phyloP scores from a whole-genome alignment of 2,888 invertebrate species.

The Schizotus pectinicornis region DNA sequence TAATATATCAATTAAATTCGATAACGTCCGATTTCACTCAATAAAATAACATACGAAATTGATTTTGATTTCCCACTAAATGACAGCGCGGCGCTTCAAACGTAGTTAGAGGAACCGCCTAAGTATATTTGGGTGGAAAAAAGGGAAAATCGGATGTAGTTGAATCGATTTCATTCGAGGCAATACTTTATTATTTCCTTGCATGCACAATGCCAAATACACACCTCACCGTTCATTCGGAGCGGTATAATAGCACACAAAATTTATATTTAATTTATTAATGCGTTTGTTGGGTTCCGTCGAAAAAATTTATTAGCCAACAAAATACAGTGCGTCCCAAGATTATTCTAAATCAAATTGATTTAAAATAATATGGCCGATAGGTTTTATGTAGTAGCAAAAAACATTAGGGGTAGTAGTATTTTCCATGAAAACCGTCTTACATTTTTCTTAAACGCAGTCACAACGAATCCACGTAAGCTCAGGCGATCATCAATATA shows the following conservation, averaged over 20 bases:
- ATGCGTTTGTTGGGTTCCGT: slow-evolving; percentile 3
- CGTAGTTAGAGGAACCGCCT: background rate
- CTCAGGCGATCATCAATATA: too few relatives aligned
- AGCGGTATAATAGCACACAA: slow-evolving; percentile 17
- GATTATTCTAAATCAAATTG: background rate
- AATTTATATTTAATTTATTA: slow-evolving; percentile 27
- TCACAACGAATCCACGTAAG: too few relatives aligned
- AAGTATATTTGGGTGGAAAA: slow-evolving; percentile 10
- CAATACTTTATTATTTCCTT: slow-evolving; percentile 41
- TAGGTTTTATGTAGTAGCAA: too few relatives aligned
- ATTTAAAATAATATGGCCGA: background rate
- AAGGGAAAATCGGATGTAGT: slow-evolving; percentile 35
- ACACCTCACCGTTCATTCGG: slow-evolving; percentile 35
- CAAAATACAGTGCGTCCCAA: background rate
- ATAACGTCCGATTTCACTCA: background rate
- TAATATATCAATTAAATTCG: slow-evolving; percentile 5
- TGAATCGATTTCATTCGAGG: slow-evolving; percentile 37
- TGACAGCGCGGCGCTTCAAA: too few relatives aligned
- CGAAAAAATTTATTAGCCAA: slow-evolving; percentile 3
- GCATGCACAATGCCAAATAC: slow-evolving; percentile 39
- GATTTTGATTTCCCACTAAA: background rate
- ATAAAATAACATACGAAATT: background rate
- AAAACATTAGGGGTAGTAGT: too few relatives aligned
- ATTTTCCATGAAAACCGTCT: too few relatives aligned
- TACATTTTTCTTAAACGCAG: too few relatives aligned